Evolutionary conservation across 2,888 invertebrate species (phyloP).

Genomic region (Thymelicus lineola): DNA sequence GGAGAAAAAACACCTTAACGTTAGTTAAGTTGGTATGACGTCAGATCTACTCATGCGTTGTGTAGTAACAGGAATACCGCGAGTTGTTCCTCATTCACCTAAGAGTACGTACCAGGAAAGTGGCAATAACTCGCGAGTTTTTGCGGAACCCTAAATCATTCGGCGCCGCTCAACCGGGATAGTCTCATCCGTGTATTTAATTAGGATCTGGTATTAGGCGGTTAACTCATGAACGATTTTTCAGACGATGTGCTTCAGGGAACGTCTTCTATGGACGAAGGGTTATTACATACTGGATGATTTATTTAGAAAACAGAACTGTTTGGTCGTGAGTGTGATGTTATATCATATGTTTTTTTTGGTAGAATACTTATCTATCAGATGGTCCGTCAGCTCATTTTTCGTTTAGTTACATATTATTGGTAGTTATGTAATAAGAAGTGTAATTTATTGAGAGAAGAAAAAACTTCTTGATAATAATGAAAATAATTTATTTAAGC

Average conservation of each 20-base stretch:
- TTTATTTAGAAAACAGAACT: no score
- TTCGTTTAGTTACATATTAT: no score
- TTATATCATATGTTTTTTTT: no score
- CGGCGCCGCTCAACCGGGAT: constrained; percentile 59
- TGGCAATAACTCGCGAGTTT: constrained; percentile 52
- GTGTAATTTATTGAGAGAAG: no score
- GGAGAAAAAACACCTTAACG: background rate
- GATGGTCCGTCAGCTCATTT: no score
- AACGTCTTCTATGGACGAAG: no score
- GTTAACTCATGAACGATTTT: constrained; percentile 44
- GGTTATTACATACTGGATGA: background rate
- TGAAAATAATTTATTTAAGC: no score
- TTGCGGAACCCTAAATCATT: constrained; percentile 57
- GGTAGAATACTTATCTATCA: no score
- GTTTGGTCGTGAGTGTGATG: no score
- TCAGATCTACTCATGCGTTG: constrained; percentile 21
- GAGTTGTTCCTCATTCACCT: constrained; percentile 41
- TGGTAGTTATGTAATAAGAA: no score
- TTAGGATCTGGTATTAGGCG: constrained; percentile 63
- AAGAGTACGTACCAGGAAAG: constrained; percentile 49
- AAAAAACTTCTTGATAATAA: no score
- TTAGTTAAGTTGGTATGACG: background rate
- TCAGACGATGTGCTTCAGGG: no score
- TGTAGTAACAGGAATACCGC: background rate
- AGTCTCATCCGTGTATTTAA: constrained; percentile 65